These are phyloP conservation scores for Cardiocondyla obscurior DNA, from an alignment of 1,140 invertebrate genomes.

Conservation along the genomic window DNA sequence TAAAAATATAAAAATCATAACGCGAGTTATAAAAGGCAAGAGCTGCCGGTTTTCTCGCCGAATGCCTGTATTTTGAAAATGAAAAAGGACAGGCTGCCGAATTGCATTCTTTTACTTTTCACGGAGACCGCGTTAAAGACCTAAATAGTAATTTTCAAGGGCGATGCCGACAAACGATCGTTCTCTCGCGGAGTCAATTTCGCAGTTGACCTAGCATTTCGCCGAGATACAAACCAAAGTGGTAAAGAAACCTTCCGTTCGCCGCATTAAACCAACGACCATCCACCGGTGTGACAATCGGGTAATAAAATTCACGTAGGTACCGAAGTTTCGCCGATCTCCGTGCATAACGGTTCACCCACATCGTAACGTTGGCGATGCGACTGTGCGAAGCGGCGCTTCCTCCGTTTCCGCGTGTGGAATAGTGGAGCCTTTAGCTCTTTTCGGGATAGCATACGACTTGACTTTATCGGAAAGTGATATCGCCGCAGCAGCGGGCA, in stretches of 20 bases:
- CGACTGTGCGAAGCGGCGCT: constrained; percentile 11
- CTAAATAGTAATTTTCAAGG: background rate
- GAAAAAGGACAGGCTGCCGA: background rate
- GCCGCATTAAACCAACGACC: constrained; percentile 7
- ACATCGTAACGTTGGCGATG: constrained; percentile 41
- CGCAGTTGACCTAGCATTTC: background rate
- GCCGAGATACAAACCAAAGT: constrained; percentile 20
- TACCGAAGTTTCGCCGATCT: constrained; percentile 33
- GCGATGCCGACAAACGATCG: background rate
- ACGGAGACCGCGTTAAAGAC: background rate
- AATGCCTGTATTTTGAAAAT: background rate
- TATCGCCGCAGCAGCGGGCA: constrained; percentile 61
- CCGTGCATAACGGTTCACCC: constrained; percentile 30
- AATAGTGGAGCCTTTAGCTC: constrained; percentile 45
- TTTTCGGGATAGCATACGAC: constrained; percentile 21
- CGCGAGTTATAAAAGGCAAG: no score
- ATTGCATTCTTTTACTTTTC: background rate
- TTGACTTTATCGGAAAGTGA: constrained; percentile 72
- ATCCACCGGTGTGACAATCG: constrained; percentile 36
- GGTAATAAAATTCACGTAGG: constrained; percentile 44
- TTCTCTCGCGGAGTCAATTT: background rate
- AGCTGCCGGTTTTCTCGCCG: background rate
- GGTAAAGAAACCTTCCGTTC: constrained; percentile 24
- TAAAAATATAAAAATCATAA: no score
- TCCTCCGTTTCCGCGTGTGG: background rate